A percentile compares a stretch with the other conserved stretches of the same genome.
These are phyloP conservation scores for Batillaria attramentaria DNA, from an alignment of 1,140 invertebrate species.

Conservation along the genomic window DNA sequence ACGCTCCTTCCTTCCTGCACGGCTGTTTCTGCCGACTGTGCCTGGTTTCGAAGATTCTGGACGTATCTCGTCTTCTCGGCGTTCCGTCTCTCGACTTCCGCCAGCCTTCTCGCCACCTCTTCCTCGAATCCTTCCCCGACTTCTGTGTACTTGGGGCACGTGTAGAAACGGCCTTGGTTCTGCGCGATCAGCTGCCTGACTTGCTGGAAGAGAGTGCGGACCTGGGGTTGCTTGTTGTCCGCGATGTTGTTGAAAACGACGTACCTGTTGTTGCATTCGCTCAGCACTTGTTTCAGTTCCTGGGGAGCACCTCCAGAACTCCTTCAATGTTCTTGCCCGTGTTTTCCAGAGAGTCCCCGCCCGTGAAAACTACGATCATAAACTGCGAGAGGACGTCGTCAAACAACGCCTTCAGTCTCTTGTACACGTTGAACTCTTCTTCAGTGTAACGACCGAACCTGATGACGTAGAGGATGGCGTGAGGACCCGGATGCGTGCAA, in stretches of 20 bases:
- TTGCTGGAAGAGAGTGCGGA: not conserved
- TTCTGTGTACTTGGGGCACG: constrained; percentile 13
- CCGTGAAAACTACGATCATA: constrained; percentile 6
- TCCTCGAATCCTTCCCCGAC: not conserved
- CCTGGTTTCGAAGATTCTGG: constrained; percentile 9
- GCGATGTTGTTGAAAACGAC: constrained; percentile 26
- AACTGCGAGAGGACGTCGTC: not conserved
- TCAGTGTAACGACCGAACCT: not conserved
- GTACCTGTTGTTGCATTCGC: not conserved
- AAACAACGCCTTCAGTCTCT: constrained; percentile 8
- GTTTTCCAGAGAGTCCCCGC: not conserved
- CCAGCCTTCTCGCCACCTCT: not conserved
- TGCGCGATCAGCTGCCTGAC: not conserved
- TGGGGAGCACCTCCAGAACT: not conserved
- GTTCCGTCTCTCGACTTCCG: not conserved
- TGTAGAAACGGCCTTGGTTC: not conserved
- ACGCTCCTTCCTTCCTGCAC: not conserved
- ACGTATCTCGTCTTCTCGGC: constrained; percentile 1
- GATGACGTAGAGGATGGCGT: constrained; percentile 12
- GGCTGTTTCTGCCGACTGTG: not conserved
- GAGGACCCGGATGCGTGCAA: constrained; percentile 13
- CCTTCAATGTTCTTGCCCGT: not conserved
- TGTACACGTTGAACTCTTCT: not conserved
- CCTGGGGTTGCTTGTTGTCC: not conserved
- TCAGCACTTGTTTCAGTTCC: not conserved